These are phyloP conservation scores for Poeciliopsis turneri DNA, from an alignment of 2,797 vertebrate species.

Conservation along the genomic window DNA sequence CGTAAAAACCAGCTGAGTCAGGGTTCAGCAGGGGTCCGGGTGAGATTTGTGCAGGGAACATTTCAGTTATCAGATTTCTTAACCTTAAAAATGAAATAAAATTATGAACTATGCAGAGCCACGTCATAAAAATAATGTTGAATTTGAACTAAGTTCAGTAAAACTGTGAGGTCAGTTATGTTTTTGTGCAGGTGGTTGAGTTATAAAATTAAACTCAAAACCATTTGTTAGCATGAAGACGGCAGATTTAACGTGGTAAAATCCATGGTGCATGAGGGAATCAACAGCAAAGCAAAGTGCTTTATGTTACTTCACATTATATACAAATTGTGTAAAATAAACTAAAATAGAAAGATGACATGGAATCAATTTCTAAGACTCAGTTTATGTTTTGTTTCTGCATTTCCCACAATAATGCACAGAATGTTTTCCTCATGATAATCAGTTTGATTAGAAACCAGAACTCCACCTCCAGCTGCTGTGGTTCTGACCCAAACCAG, in stretches of 20 bases:
- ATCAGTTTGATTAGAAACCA: too few species aligned
- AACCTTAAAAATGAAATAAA: neutral
- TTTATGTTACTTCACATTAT: neutral
- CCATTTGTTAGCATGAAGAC: neutral
- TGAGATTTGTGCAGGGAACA: neutral
- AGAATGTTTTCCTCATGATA: too few species aligned
- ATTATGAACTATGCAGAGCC: neutral
- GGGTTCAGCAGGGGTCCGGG: neutral
- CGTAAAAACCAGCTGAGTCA: slow-evolving; percentile 8
- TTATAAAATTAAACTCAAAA: neutral
- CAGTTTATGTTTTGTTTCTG: neutral
- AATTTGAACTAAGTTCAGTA: neutral
- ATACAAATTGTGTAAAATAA: neutral
- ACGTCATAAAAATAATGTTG: neutral
- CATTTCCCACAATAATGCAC: neutral
- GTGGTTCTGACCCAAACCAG: too few species aligned
- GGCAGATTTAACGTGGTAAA: neutral
- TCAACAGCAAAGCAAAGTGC: neutral
- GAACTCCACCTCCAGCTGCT: too few species aligned
- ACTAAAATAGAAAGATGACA: neutral
- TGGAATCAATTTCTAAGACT: neutral
- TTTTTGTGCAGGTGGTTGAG: neutral
- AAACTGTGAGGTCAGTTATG: neutral
- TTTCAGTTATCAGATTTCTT: neutral
- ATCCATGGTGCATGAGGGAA: neutral